phyloP scores from a whole-genome alignment of 2,113 vertebrate species.

The Pycnonotus jocosus region DNA sequence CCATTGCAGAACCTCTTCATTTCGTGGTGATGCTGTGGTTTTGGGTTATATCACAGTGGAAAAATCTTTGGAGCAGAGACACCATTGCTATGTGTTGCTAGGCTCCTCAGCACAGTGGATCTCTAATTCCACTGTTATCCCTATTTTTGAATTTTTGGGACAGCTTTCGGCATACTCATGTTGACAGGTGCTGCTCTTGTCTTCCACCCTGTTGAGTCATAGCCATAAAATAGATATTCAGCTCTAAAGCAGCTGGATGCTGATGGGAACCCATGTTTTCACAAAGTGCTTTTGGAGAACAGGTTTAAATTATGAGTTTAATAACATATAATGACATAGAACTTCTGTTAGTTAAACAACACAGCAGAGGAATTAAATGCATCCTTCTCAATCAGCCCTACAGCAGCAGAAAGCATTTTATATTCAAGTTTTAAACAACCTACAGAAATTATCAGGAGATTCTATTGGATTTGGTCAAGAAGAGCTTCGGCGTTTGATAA shows the following conservation, averaged over 20 bases:
- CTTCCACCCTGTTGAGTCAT: background rate
- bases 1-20: background rate
- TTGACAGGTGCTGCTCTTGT: slow-evolving; percentile 1
- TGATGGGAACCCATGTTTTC: background rate
- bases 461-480: background rate
- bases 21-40: background rate
- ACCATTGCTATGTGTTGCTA: background rate
- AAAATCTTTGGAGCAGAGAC: background rate
- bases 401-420: background rate
- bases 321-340: slow-evolving; percentile 13
- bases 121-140: background rate
- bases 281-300: background rate
- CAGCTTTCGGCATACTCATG: background rate
- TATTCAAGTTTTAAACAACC: background rate
- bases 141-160: background rate
- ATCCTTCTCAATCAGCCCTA: background rate
- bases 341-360: slow-evolving; percentile 34
- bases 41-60: background rate
- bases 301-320: slow-evolving; percentile 40
- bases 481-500: background rate
- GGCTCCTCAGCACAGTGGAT: background rate
- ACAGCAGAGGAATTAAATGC: background rate
- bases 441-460: background rate
- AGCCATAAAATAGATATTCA: background rate
- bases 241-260: slow-evolving; percentile 8